Evolutionary conservation across 2,888 invertebrate species (phyloP).

Genomic region (Napeogenes inachia): DNA sequence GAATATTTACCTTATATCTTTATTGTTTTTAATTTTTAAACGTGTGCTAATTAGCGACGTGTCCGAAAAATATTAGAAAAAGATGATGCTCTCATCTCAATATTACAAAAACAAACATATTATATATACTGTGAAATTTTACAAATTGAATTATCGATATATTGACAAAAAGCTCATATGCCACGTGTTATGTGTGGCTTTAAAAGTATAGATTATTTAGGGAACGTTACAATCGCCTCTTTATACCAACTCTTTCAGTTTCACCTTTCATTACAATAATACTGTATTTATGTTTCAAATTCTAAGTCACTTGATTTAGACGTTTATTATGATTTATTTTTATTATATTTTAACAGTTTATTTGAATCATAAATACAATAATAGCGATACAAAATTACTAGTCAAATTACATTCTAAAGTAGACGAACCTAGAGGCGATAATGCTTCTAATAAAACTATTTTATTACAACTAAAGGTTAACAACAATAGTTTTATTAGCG

Average conservation of each 20-base stretch:
- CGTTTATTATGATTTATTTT: background rate
- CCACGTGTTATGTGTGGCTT: constrained; percentile 55
- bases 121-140: constrained; percentile 43
- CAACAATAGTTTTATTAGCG: constrained; percentile 38
- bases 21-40: constrained; percentile 37
- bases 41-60: constrained; percentile 62
- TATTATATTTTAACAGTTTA: background rate
- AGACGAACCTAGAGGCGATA: constrained; percentile 20
- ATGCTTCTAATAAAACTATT: constrained; percentile 14
- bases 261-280: constrained; percentile 5
- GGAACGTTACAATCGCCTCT: constrained; percentile 29
- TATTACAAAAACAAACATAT: constrained; percentile 41
- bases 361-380: background rate
- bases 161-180: constrained; percentile 55
- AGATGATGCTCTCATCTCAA: constrained; percentile 54
- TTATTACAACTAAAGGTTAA: background rate
- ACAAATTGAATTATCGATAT: constrained; percentile 48
- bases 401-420: constrained; percentile 7
- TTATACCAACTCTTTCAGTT: constrained; percentile 17
- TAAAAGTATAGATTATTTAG: constrained; percentile 38
- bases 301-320: background rate
- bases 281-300: constrained; percentile 1
- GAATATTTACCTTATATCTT: constrained; percentile 40
- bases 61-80: constrained; percentile 48
- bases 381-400: constrained; percentile 8